Conservation (phyloP, 2,888 invertebrate genomes). For the Ferdinandea cuprea region DNA sequence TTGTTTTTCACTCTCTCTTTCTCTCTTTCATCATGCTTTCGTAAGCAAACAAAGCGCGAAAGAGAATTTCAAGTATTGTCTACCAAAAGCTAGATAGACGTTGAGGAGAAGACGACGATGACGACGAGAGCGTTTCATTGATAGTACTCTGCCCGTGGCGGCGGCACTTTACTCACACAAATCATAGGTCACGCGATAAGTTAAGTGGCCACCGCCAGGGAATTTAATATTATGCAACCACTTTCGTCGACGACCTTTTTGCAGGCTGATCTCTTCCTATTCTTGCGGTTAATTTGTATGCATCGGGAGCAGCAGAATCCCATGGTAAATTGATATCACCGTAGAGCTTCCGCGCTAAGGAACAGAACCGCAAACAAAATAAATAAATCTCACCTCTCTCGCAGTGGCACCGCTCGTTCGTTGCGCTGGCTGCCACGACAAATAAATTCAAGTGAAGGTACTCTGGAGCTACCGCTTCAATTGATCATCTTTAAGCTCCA, state of each 20-base stretch:
- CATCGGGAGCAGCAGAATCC: not conserved
- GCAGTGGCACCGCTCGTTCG: not conserved
- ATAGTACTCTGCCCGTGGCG: conserved; percentile 36
- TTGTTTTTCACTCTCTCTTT: not conserved
- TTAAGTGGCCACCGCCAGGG: conserved; percentile 28
- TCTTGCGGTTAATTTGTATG: conserved; percentile 46
- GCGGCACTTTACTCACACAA: conserved; percentile 51
- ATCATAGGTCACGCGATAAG: conserved; percentile 39
- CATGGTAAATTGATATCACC: not conserved
- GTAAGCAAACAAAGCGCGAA: conserved; percentile 24
- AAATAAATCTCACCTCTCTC: too few species aligned
- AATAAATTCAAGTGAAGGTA: conserved; percentile 3
- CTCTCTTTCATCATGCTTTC: too few species aligned
- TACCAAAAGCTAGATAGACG: conserved; percentile 43
- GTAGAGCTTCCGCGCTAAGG: not conserved
- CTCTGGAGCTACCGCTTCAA: conserved; percentile 20
- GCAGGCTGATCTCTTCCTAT: conserved; percentile 36
- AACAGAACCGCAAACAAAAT: too few species aligned
- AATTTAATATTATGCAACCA: conserved; percentile 18
- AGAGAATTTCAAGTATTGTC: conserved; percentile 56
- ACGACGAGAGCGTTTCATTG: conserved; percentile 19
- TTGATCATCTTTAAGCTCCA: conserved; percentile 65
- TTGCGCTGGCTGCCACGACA: not conserved
- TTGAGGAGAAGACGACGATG: too few species aligned
- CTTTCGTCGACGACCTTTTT: conserved; percentile 21